Evolutionary conservation across 2,113 vertebrate species (phyloP).

Genomic region (Pteronura brasiliensis): DNA sequence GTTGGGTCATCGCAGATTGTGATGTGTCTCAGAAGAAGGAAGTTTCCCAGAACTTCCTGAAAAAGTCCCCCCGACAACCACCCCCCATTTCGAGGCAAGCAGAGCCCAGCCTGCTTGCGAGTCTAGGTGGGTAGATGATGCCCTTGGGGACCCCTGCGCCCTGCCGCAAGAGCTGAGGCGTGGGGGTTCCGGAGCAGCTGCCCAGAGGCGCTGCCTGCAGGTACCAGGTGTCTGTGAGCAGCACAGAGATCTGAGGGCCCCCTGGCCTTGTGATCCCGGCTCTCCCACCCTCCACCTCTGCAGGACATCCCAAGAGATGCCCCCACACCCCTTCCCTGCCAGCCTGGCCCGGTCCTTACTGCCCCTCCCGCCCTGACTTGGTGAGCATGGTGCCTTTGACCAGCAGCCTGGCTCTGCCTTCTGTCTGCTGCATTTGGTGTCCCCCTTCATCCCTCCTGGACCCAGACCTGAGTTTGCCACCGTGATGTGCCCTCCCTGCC

Average conservation of each 20-base stretch:
- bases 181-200: background rate
- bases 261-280: rapidly evolving
- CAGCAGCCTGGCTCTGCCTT: background rate
- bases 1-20: background rate
- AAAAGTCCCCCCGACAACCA: background rate
- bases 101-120: background rate
- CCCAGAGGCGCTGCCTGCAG: background rate
- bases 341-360: background rate
- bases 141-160: background rate
- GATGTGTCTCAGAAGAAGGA: background rate
- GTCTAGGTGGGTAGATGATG: background rate
- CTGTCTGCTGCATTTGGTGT: background rate
- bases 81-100: background rate
- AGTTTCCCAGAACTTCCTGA: background rate
- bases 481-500: rapidly evolving
- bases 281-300: background rate
- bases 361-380: background rate
- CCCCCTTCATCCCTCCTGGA: background rate
- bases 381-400: background rate
- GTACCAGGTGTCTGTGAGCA: rapidly evolving
- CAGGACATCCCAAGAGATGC: background rate
- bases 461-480: background rate
- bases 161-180: background rate
- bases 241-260: background rate
- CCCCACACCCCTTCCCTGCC: background rate